Conservation (phyloP, 2,797 vertebrate species). For the Loris lydekkerianus region DNA sequence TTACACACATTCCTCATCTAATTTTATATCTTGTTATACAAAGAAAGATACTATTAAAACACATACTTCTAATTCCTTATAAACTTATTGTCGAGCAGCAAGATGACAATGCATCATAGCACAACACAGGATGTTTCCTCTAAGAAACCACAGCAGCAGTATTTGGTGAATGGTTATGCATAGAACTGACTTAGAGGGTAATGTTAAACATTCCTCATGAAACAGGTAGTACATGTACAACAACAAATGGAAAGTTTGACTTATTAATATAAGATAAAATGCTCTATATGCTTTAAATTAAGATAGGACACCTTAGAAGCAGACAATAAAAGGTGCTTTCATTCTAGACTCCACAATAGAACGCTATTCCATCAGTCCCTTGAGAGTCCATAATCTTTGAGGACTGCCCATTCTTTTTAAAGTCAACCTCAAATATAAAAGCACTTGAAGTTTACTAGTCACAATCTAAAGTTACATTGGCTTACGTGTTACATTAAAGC, state of each 20-base stretch:
- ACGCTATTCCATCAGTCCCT: slow-evolving; percentile 67
- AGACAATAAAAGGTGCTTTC: slow-evolving; percentile 47
- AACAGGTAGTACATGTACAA: background rate
- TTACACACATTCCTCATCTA: slow-evolving; percentile 67
- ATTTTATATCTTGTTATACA: slow-evolving; percentile 53
- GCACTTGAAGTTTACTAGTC: slow-evolving; percentile 64
- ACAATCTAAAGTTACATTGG: slow-evolving; percentile 80
- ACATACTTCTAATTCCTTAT: slow-evolving; percentile 77
- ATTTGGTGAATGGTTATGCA: slow-evolving; percentile 74
- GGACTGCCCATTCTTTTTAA: slow-evolving; percentile 71
- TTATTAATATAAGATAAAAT: slow-evolving; percentile 5
- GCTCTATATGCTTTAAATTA: slow-evolving; percentile 49
- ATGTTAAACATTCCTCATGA: slow-evolving; percentile 23
- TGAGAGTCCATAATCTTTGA: slow-evolving; percentile 55
- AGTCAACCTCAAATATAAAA: slow-evolving; percentile 76
- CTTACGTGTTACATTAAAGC: slow-evolving; percentile 83
- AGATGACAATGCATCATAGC: slow-evolving; percentile 70
- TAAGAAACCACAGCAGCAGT: slow-evolving; percentile 72
- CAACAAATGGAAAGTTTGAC: slow-evolving; percentile 46
- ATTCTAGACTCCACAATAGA: slow-evolving; percentile 61
- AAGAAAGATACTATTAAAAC: slow-evolving; percentile 58
- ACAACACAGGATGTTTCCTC: slow-evolving; percentile 63
- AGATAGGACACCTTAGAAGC: slow-evolving; percentile 56
- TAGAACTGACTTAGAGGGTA: slow-evolving; percentile 63
- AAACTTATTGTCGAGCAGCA: slow-evolving; percentile 80